phyloP scores from a whole-genome alignment of 2,888 invertebrate genomes.

The Cephus runcator region DNA sequence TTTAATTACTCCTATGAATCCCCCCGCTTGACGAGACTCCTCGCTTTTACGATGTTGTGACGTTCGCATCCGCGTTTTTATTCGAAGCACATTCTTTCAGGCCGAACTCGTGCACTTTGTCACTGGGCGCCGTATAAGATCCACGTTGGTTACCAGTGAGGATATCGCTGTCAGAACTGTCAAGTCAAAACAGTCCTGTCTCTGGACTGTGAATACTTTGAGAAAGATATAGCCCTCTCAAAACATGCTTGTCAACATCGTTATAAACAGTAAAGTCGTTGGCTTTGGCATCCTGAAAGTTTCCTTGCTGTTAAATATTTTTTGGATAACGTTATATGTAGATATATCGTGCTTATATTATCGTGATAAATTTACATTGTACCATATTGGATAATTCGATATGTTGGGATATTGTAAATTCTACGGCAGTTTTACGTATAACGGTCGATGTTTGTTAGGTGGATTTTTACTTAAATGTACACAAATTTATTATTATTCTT shows the following conservation, averaged over 20 bases:
- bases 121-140: constrained; percentile 4
- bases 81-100: constrained; percentile 25
- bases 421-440: neutral
- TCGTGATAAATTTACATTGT: neutral
- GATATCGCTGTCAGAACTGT: constrained; percentile 14
- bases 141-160: constrained; percentile 2
- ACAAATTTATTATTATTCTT: neutral
- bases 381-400: neutral
- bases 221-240: neutral
- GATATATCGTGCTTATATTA: neutral
- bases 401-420: neutral
- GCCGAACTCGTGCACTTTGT: constrained; percentile 13
- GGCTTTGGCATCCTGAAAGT: neutral
- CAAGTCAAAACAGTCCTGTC: constrained; percentile 9
- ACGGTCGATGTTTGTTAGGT: neutral
- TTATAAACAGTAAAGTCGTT: neutral
- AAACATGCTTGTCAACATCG: neutral
- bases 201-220: neutral
- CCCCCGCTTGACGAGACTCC: constrained; percentile 12
- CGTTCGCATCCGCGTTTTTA: constrained; percentile 34
- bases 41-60: constrained; percentile 33
- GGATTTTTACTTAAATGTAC: neutral
- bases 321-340: neutral
- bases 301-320: neutral
- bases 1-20: constrained; percentile 23